Evolutionary conservation across 2,888 invertebrate species (phyloP).

Genomic region (Tipula lateralis): DNA sequence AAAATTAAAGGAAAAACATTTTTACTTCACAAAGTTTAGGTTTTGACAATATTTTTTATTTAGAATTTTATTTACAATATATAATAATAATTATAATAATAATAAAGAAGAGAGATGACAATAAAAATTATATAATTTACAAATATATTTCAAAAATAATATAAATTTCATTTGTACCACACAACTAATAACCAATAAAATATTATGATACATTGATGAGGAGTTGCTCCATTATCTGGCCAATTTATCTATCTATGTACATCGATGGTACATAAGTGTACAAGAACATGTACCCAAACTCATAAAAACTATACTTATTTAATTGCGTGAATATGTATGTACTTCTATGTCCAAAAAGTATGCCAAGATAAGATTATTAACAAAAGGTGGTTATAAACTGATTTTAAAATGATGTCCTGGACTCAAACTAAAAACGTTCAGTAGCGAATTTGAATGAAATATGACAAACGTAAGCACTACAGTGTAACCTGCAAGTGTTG

Average conservation of each 20-base stretch:
- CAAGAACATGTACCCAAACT: too few relatives aligned
- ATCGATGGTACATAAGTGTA: neutral
- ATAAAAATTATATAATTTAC: neutral
- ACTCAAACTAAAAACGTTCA: too few relatives aligned
- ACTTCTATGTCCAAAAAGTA: too few relatives aligned
- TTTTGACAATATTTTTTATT: neutral
- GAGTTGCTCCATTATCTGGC: neutral
- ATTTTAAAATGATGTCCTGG: too few relatives aligned
- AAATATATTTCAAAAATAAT: neutral
- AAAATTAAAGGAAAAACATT: neutral
- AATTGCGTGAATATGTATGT: too few relatives aligned
- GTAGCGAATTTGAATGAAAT: too few relatives aligned
- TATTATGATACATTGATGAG: neutral
- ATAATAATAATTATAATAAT: neutral
- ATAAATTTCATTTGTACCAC: neutral
- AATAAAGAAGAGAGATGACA: neutral
- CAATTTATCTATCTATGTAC: neutral
- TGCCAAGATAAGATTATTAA: too few relatives aligned
- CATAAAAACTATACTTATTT: neutral
- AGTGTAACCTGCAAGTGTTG: too few relatives aligned
- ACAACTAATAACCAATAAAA: neutral
- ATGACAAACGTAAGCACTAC: too few relatives aligned
- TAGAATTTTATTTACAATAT: conserved; percentile 1
- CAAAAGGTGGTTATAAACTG: too few relatives aligned
- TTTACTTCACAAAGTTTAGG: neutral